Evolutionary conservation across 2,888 invertebrate species (phyloP), one percentile per base, ranked within the genome.

Genomic region (Perizoma flavofasciatum): DNA sequence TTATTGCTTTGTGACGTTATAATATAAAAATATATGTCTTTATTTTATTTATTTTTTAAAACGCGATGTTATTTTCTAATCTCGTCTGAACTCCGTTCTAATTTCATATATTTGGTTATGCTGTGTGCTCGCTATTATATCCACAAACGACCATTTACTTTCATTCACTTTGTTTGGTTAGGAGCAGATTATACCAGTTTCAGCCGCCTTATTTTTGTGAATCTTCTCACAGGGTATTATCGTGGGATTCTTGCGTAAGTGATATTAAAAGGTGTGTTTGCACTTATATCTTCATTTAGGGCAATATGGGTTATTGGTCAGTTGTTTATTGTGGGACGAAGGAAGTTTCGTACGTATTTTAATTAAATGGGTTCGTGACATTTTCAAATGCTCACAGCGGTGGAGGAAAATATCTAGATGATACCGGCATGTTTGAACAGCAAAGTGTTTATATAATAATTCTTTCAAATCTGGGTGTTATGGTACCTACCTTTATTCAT

Each of bases 101-200:
- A 59, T 51, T 34, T 56, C 40, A 34, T 35, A 53, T 46, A 41
- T 55, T 60, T 46, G 52, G 47, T 47, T 60, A 46, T 39, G 37
- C 62, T 68, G 66, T 67, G 49, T 64, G 65, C 61, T 64, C 61
- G 55, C 61, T 66, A 65, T 73, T 67, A 72, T 70, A 71, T 63
- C 72, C 71, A 59, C 72, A 66, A 73, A 67, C 67, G 64, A 62
- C 65, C 70, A 72, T 75, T 65, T 54, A 59, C 69, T 68, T 71
- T 67, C 67, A 66, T 75, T 74, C 71, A 67, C 57, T 69, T 58
- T 77, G 77, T 79, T 78, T 79, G 73, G 65, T 77, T 77, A 79
- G 77, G 78, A 76, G 71, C 75, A 63, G 78, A 75, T 78, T 77
- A 72, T 71, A 73, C 64, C 71, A 68, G 71, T 73, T 75, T 71